phyloP scores from a whole-genome alignment of 2,113 vertebrate genomes.

The Raja brachyura region DNA sequence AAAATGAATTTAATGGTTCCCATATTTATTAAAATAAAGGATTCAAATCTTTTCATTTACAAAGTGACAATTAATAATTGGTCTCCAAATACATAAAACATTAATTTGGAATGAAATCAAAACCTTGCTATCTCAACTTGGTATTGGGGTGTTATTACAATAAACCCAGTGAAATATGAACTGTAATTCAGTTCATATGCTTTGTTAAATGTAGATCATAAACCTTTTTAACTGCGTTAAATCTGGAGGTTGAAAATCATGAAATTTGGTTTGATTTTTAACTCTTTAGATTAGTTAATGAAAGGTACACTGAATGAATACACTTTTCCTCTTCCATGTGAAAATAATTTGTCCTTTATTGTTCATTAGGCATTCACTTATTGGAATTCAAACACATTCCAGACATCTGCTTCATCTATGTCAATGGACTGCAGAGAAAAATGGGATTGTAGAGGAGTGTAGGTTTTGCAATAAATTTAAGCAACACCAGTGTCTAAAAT shows the following conservation, averaged over 20 bases:
- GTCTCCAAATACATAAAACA: background rate
- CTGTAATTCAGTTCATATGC: background rate
- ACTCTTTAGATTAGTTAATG: background rate
- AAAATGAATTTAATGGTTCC: background rate
- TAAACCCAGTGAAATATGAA: background rate
- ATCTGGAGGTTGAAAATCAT: background rate
- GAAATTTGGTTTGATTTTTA: background rate
- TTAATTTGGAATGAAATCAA: background rate
- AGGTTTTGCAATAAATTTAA: conserved; percentile 91
- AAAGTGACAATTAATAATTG: background rate
- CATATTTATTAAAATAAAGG: background rate
- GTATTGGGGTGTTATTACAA: background rate
- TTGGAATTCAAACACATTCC: conserved; percentile 80
- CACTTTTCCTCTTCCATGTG: background rate
- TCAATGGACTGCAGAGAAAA: conserved; percentile 75
- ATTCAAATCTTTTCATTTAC: background rate
- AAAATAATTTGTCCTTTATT: background rate
- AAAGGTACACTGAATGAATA: background rate
- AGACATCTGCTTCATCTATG: conserved; percentile 84
- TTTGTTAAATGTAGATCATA: background rate
- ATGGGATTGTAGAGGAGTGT: conserved; percentile 94
- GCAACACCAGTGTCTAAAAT: conserved; percentile 93
- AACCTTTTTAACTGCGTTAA: background rate
- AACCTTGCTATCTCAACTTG: background rate
- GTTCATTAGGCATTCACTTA: conserved; percentile 62